Evolutionary conservation across 2,888 invertebrate species (phyloP).

Genomic region (Cheilosia impressa): DNA sequence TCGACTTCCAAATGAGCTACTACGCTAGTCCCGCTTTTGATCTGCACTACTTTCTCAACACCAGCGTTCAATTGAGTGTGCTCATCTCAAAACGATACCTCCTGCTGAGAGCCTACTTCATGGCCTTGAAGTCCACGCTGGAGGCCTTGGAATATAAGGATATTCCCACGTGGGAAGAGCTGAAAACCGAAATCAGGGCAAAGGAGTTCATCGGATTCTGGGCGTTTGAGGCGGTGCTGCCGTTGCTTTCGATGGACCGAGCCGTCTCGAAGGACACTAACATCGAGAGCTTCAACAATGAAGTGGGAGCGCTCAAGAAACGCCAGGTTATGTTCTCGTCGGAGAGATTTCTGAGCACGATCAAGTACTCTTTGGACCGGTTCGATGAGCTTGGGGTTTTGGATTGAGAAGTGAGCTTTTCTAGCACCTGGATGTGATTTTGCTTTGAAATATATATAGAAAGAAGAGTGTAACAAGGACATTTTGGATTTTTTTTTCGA

Average conservation of each 20-base stretch:
- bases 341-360: conserved; percentile 62
- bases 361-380: conserved; percentile 67
- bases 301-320: conserved; percentile 41
- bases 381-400: conserved; percentile 73
- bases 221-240: conserved; percentile 72
- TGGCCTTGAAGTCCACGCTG: conserved; percentile 54
- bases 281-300: conserved; percentile 63
- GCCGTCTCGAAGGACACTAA: conserved; percentile 61
- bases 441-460: too few species aligned
- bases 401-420: conserved; percentile 25
- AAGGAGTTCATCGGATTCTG: conserved; percentile 75
- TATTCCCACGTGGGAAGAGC: conserved; percentile 67
- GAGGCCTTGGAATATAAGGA: conserved; percentile 52
- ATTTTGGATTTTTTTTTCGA: too few species aligned
- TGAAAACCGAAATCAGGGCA: conserved; percentile 64
- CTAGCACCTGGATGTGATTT: background rate
- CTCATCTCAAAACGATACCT: conserved; percentile 62
- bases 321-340: conserved; percentile 71
- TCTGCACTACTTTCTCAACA: conserved; percentile 75
- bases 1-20: conserved; percentile 73
- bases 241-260: conserved; percentile 72
- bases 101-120: conserved; percentile 62
- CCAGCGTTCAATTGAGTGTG: conserved; percentile 63
- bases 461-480: too few species aligned
- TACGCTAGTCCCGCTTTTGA: conserved; percentile 74